Percentiles rank a stretch among this genome's conserved stretches.
phyloP scores from a whole-genome alignment of 2,888 invertebrate species.

The Ichneumoninae sp. region DNA sequence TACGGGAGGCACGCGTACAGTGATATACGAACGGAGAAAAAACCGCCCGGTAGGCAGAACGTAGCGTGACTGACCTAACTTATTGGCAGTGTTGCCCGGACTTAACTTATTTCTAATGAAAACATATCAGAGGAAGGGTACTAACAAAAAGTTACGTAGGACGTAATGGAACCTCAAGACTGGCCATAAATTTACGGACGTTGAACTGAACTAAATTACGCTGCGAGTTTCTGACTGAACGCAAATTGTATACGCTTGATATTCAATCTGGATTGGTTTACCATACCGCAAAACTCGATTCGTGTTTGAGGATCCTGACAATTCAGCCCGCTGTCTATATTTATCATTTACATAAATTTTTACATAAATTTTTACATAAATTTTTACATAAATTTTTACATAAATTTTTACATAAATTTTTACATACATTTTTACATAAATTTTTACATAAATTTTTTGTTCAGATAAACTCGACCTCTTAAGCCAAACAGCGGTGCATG shows the following conservation, averaged over 20 bases:
- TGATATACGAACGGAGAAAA: background rate
- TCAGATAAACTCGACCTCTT: slow-evolving; percentile 24
- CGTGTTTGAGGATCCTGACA: slow-evolving; percentile 20
- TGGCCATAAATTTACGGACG: background rate
- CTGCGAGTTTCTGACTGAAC: background rate
- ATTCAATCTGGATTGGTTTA: slow-evolving; percentile 17
- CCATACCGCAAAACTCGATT: slow-evolving; percentile 41
- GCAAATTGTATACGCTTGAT: slow-evolving; percentile 27
- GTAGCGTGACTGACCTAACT: background rate
- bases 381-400: too few relatives aligned
- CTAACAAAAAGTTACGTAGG: background rate
- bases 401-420: too few relatives aligned
- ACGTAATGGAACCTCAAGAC: background rate
- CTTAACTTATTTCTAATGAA: background rate
- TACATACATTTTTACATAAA: too few relatives aligned
- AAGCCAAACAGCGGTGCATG: background rate
- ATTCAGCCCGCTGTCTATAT: background rate
- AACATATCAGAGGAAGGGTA: background rate
- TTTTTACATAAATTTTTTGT: too few relatives aligned
- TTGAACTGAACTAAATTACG: background rate
- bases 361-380: too few relatives aligned
- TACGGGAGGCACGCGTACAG: background rate
- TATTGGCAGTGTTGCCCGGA: background rate
- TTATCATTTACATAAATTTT: slow-evolving; percentile 39
- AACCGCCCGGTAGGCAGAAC: too few relatives aligned